A percentile compares a stretch with the other conserved stretches of the same genome.
phyloP scores from a whole-genome alignment of 2,888 invertebrate genomes.

The Abscondita cerata region DNA sequence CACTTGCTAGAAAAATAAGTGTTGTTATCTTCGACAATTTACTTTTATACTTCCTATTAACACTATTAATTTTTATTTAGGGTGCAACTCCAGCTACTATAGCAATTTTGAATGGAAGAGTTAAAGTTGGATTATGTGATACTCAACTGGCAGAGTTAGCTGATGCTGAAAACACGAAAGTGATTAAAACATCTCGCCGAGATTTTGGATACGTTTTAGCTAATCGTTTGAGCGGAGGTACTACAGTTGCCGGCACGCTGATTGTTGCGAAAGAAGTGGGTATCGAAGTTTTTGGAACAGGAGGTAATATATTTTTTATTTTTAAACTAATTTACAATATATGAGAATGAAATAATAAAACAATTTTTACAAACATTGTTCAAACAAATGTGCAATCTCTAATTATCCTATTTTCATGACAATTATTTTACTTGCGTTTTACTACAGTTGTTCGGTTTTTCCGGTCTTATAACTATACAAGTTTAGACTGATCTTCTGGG shows the following conservation, averaged over 20 bases:
- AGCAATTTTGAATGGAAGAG: constrained; percentile 82
- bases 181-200: constrained; percentile 85
- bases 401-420: too few species aligned
- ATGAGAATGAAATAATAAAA: too few species aligned
- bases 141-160: constrained; percentile 73
- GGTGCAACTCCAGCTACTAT: constrained; percentile 93
- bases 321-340: too few species aligned
- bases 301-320: constrained; percentile 61
- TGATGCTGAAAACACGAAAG: constrained; percentile 55
- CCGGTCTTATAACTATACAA: too few species aligned
- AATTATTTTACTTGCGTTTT: too few species aligned
- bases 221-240: constrained; percentile 82
- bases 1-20: too few species aligned
- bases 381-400: too few species aligned
- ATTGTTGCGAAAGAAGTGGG: constrained; percentile 81
- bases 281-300: constrained; percentile 94
- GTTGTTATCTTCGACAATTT: too few species aligned
- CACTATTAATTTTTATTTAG: constrained; percentile 59
- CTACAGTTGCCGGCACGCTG: constrained; percentile 96
- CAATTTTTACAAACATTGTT: too few species aligned
- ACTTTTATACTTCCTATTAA: too few species aligned
- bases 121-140: constrained; percentile 78
- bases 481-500: too few species aligned
- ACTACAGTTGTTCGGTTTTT: too few species aligned
- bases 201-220: constrained; percentile 82